A percentile compares a stretch with the other conserved stretches of the same genome.
Conservation (phyloP, 2,888 invertebrate species). For the Myathropa florea region DNA sequence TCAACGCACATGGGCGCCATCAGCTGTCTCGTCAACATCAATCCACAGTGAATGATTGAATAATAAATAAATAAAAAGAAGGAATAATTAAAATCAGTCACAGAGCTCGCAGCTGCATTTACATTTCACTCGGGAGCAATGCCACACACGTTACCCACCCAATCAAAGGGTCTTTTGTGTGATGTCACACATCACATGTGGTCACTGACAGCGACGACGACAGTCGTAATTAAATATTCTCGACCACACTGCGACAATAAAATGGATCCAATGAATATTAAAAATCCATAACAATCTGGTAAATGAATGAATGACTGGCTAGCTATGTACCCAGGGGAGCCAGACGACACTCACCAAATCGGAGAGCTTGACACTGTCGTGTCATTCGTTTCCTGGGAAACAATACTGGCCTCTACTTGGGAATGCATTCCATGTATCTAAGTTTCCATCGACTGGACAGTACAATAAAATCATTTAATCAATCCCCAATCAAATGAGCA, state of each 20-base stretch:
- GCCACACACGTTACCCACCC: conserved; percentile 70
- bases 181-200: conserved; percentile 70
- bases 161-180: conserved; percentile 66
- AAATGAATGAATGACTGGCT: conserved; percentile 61
- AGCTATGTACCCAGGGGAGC: conserved; percentile 18
- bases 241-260: conserved; percentile 67
- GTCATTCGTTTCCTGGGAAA: conserved; percentile 67
- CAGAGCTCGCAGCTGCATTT: conserved; percentile 52
- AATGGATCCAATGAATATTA: conserved; percentile 70
- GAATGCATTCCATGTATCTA: conserved; percentile 54
- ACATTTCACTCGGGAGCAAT: conserved; percentile 66
- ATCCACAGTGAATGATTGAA: conserved; percentile 67
- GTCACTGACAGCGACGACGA: conserved; percentile 65
- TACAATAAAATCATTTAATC: conserved; percentile 68
- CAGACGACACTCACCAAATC: conserved; percentile 52
- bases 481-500: conserved; percentile 64
- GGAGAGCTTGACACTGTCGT: conserved; percentile 62
- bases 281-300: conserved; percentile 70
- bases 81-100: conserved; percentile 65
- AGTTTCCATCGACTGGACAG: conserved; percentile 42
- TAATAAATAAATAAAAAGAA: conserved; percentile 64
- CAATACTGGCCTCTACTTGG: conserved; percentile 40
- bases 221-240: conserved; percentile 69
- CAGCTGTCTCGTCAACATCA: conserved; percentile 71
- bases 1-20: conserved; percentile 70